Base-by-base conservation (phyloP, 1,140 invertebrate species). In the Amphibalanus amphitrite region DNA sequence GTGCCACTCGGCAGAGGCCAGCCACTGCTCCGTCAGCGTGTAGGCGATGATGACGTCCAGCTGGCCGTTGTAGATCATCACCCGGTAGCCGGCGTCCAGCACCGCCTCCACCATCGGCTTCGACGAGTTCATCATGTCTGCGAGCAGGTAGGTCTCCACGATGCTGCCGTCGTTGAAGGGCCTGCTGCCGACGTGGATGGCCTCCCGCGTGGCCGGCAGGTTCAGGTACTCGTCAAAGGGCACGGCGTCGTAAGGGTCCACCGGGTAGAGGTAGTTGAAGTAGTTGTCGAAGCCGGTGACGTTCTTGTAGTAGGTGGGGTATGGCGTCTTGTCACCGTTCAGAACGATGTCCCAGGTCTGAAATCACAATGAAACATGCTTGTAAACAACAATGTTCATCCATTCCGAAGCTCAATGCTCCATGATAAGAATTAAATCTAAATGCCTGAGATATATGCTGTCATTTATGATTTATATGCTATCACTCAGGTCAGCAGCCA, bases 11-110 rank as follows among this genome's bases (percentile, higher is more conserved):
- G 93, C 78, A 8, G 77, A 79, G 30, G 79, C 73, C 13, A 93
- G 78, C 77, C 88, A 92, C 74, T 87, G 88, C 69, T 87, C 84
- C 0, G 90, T 91, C 38, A 89, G 76, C 0, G 90, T 87, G 79
- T 91, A 91, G 0, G 90, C 87, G 1, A 92, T 87, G 76, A 93
- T 91, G 26, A 94, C 88, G 77, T 94, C 91, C 59, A 93, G 77
- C 77, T 93, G 90, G 0, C 91, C 91, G 77, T 87, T 92, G 78
- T 92, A 94, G 69, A 90, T 83, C 8, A 90, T 80, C 6, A 77
- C 74, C 10, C 69, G 74, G 69, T 74, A 74, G 71, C 73, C 71
- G 77, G 86, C 75, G 70, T 83, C 77, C 82, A 85, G 72, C 0
- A 95, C 79, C 71, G 88, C 86, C 10, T 85, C 81, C 69, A 96